phyloP scores from a whole-genome alignment of 1,140 invertebrate genomes.

The Eupeodes corollae region DNA sequence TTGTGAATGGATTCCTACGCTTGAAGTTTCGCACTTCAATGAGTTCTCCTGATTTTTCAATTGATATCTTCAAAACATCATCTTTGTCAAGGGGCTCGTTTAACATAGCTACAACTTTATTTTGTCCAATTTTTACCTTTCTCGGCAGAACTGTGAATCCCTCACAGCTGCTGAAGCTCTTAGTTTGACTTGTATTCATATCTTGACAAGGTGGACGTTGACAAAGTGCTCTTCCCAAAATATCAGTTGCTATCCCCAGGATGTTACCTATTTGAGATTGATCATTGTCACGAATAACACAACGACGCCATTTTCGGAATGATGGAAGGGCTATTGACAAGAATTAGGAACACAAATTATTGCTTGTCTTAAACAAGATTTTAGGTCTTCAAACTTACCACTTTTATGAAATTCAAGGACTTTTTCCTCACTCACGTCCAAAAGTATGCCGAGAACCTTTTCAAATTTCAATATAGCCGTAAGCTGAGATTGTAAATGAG shows the following conservation, averaged over 20 bases:
- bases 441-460: constrained; percentile 62
- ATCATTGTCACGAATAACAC: constrained; percentile 64
- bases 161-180: constrained; percentile 30
- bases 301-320: constrained; percentile 64
- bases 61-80: constrained; percentile 59
- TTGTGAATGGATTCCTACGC: constrained; percentile 65
- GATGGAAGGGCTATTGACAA: constrained; percentile 39
- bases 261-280: constrained; percentile 70
- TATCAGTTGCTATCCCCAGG: constrained; percentile 60
- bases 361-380: too few species aligned
- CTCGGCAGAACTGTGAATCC: constrained; percentile 33
- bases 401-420: constrained; percentile 48
- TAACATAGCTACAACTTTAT: constrained; percentile 64
- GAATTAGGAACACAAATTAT: too few species aligned
- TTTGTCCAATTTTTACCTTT: constrained; percentile 50
- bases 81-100: constrained; percentile 61
- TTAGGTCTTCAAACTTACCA: constrained; percentile 24
- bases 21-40: constrained; percentile 63
- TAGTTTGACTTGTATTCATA: constrained; percentile 15
- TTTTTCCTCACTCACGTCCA: constrained; percentile 56
- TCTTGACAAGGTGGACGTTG: constrained; percentile 42
- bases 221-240: constrained; percentile 52
- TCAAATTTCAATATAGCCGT: constrained; percentile 54
- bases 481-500: constrained; percentile 42
- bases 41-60: constrained; percentile 67